Base-by-base conservation (phyloP, 1,140 invertebrate genomes). In the Ladona fulva region DNA sequence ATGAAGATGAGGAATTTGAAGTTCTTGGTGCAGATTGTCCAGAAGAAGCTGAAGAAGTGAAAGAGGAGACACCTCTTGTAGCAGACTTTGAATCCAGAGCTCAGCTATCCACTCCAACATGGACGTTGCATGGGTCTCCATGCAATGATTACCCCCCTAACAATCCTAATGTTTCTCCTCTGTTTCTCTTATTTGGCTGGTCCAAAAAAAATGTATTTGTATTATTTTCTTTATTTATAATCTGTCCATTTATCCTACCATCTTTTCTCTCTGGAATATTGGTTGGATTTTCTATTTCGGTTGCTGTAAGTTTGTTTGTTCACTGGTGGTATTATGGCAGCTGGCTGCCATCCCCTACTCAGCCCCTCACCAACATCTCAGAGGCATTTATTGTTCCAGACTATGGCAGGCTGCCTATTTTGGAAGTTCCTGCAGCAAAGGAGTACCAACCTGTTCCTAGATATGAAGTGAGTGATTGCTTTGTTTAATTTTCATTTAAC, bases 381-480 rank as follows among this genome's bases (percentile, higher is more conserved):
- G 52, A 78, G 22, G 19, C 66, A n/a, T 79, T 79, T 74, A 25
- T 16, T 42, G 42, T 79, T 78, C 78, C 85, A 16, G 83, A 85
- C 78, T 86, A 83, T 76, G 76, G 77, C 25, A 77, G 78, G 12
- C 83, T 86, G 81, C 82, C 83, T 42, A 86, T 87, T 77, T 84
- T 86, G 74, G 83, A 87, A 81, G 83, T 88, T 25, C 86, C 85
- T 5, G 83, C 86, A 7, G 84, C 84, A 0, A 86, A 88, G 80
- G 88, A 87, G 79, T 82, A 87, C 79, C 86, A 87, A 78, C 86
- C 86, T 5, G 76, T 89, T 66, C 86, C 86, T 76, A 89, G 89
- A 83, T 87, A 87, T 83, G 87, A 87, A 85, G 88, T 88, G 82
- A 80, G 77, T 37, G 29, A 37, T 5, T 5, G n/a, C n/a, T n/a